Conservation (phyloP, 2,888 invertebrate species). For the Lithophane leautieri region DNA sequence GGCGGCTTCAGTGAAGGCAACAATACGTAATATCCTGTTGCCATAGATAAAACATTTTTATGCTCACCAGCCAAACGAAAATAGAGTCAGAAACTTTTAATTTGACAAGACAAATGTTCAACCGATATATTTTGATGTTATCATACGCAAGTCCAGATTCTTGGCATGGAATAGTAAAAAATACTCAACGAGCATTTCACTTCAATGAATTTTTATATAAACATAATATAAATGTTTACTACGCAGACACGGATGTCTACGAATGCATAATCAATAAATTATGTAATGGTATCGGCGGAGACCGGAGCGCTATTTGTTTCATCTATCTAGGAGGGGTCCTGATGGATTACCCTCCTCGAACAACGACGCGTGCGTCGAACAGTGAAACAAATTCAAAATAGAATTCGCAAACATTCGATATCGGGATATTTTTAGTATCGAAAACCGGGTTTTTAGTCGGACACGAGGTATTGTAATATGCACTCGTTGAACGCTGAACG, state of each 20-base stretch:
- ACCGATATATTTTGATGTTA: constrained; percentile 66
- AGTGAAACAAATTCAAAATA: constrained; percentile 86
- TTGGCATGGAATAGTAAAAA: constrained; percentile 69
- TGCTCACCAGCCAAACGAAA: constrained; percentile 66
- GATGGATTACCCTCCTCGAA: constrained; percentile 63
- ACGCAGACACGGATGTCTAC: constrained; percentile 42
- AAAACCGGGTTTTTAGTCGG: constrained; percentile 88
- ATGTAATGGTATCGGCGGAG: constrained; percentile 43
- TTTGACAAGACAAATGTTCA: constrained; percentile 68
- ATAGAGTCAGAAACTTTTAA: constrained; percentile 67
- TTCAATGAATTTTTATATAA: constrained; percentile 63
- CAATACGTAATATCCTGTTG: constrained; percentile 74
- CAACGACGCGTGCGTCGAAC: constrained; percentile 72
- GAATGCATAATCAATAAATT: constrained; percentile 52
- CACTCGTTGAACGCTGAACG: constrained; percentile 81
- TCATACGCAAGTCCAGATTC: constrained; percentile 64
- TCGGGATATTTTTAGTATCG: constrained; percentile 88
- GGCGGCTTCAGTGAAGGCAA: constrained; percentile 32
- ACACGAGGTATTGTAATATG: constrained; percentile 86
- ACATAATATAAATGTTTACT: constrained; percentile 68
- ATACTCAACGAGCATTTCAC: constrained; percentile 62
- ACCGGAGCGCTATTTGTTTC: constrained; percentile 40
- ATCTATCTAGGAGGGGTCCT: constrained; percentile 50
- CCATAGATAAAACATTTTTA: constrained; percentile 59
- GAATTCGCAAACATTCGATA: constrained; percentile 90